phyloP scores from a whole-genome alignment of 2,113 vertebrate species.

The Apeltes quadracus region DNA sequence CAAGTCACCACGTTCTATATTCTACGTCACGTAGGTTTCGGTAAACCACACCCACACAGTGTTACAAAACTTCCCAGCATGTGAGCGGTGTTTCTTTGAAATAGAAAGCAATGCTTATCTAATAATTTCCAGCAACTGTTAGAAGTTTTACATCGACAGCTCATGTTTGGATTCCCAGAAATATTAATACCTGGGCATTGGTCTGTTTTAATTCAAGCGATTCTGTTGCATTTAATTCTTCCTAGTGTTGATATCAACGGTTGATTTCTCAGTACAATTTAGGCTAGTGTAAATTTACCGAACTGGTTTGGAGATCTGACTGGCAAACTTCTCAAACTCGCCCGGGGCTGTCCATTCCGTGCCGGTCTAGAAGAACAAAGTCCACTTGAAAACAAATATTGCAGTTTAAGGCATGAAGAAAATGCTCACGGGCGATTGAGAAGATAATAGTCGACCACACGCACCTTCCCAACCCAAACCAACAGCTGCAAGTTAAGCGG shows the following conservation, averaged over 20 bases:
- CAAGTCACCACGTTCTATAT: background rate
- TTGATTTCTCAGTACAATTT: background rate
- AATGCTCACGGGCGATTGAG: rapidly evolving
- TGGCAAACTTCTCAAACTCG: conserved; percentile 91
- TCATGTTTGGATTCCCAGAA: background rate
- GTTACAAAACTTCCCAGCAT: background rate
- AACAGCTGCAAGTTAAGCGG: conserved; percentile 75
- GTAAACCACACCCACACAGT: conserved; percentile 8
- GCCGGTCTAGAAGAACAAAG: conserved; percentile 81
- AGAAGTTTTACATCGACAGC: background rate
- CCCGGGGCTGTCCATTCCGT: conserved; percentile 93
- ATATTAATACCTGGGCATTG: background rate
- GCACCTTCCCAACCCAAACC: conserved; percentile 91
- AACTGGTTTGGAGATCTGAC: conserved; percentile 87
- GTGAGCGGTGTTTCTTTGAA: background rate
- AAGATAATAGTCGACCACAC: background rate
- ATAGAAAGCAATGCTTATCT: background rate
- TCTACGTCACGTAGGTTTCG: background rate
- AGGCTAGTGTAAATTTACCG: conserved; percentile 77
- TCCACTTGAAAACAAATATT: background rate
- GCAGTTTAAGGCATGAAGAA: background rate
- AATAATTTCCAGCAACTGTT: background rate
- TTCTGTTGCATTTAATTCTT: background rate
- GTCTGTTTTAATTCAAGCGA: background rate
- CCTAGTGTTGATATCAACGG: background rate